A percentile compares a stretch with the other conserved stretches of the same genome.
Evolutionary conservation across 2,888 invertebrate genomes (phyloP).

Genomic region (Dromius quadrimaculatus): DNA sequence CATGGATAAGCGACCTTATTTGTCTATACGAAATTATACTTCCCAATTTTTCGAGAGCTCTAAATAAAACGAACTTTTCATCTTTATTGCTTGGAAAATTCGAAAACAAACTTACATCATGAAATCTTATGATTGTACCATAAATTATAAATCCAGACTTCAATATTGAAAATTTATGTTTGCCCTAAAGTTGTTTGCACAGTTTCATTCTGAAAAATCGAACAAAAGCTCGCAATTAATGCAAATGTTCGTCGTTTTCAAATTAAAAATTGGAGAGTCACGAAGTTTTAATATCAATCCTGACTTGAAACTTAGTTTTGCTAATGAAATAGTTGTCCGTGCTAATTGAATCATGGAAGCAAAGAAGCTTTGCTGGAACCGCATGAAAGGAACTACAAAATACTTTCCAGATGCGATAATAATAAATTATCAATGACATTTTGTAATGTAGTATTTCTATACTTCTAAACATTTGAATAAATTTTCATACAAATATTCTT

Average conservation of each 20-base stretch:
- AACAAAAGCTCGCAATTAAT: conserved; percentile 16
- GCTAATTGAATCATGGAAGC: conserved; percentile 38
- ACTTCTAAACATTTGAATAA: no score
- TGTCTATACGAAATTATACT: no score
- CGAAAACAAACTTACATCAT: conserved; percentile 4
- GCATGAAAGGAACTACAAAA: not conserved
- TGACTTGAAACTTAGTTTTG: conserved; percentile 40
- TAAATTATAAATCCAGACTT: conserved; percentile 19
- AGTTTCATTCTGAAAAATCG: conserved; percentile 1
- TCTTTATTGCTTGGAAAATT: conserved; percentile 2
- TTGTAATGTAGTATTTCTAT: no score
- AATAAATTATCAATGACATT: not conserved
- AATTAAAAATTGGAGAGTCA: conserved; percentile 19
- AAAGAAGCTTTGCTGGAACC: not conserved
- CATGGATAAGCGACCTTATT: no score
- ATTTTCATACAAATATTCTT: no score
- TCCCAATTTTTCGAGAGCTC: no score
- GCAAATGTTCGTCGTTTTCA: conserved; percentile 17
- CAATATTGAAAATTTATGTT: conserved; percentile 26
- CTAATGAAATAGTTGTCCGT: conserved; percentile 37
- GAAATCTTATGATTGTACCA: conserved; percentile 15
- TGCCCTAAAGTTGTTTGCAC: not conserved
- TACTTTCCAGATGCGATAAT: not conserved
- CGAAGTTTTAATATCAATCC: conserved; percentile 29
- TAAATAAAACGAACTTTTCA: conserved; percentile 7